phyloP scores from a whole-genome alignment of 2,888 invertebrate genomes.

The Torymus aiolomorphi region DNA sequence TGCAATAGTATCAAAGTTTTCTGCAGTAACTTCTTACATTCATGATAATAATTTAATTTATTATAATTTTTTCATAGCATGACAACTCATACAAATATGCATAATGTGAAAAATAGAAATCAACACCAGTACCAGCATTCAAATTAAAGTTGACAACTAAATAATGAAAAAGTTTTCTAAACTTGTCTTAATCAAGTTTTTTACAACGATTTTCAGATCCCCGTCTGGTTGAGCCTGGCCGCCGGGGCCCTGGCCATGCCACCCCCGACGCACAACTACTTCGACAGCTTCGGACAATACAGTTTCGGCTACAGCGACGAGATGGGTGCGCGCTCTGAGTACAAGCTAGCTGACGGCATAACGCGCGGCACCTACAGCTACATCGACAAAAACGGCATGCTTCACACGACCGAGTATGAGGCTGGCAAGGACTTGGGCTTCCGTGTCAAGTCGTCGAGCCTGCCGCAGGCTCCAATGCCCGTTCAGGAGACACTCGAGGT shows the following conservation, averaged over 20 bases:
- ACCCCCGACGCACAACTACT: constrained; percentile 64
- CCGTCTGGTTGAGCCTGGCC: constrained; percentile 53
- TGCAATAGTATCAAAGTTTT: too few relatives aligned
- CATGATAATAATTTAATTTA: too few relatives aligned
- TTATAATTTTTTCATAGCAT: too few relatives aligned
- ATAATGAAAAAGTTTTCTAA: too few relatives aligned
- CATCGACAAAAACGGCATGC: constrained; percentile 73
- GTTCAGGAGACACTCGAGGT: constrained; percentile 75
- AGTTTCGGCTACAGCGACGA: constrained; percentile 74
- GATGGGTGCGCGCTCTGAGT: constrained; percentile 71
- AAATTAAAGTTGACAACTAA: too few relatives aligned
- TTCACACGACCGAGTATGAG: constrained; percentile 75
- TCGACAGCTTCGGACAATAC: constrained; percentile 75
- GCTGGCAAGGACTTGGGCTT: constrained; percentile 75
- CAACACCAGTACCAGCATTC: too few relatives aligned
- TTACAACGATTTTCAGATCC: constrained; percentile 12
- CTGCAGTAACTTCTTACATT: too few relatives aligned
- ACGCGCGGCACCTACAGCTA: constrained; percentile 76
- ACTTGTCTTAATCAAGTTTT: too few relatives aligned
- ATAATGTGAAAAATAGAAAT: too few relatives aligned
- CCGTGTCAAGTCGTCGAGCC: constrained; percentile 75
- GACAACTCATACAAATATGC: too few relatives aligned
- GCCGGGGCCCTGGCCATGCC: constrained; percentile 41
- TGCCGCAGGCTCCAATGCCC: constrained; percentile 71
- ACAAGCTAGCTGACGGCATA: constrained; percentile 72